These are phyloP conservation scores for Euspilapteryx auroguttella DNA, from an alignment of 2,888 invertebrate genomes.

Conservation along the genomic window DNA sequence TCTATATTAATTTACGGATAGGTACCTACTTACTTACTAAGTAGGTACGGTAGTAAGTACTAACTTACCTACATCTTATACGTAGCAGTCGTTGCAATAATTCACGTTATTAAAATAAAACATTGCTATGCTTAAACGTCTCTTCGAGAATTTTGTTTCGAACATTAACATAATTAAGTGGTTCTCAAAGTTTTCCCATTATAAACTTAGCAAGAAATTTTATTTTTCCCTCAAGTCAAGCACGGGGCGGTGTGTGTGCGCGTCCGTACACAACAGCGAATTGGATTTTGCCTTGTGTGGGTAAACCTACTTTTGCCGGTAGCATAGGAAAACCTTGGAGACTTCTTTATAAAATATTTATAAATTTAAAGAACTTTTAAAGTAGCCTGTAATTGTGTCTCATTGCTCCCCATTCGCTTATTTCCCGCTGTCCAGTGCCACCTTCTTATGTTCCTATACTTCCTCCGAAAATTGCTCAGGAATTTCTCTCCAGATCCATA, in stretches of 20 bases:
- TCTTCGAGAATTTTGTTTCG: conserved; percentile 60
- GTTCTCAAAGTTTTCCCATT: conserved; percentile 63
- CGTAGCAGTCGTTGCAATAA: too few species aligned
- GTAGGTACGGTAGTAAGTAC: too few species aligned
- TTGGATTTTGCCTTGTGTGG: conserved; percentile 56
- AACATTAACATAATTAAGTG: conserved; percentile 64
- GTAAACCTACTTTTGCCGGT: conserved; percentile 56
- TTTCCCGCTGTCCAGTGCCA: too few species aligned
- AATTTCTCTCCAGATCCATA: too few species aligned
- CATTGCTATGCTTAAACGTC: conserved; percentile 42
- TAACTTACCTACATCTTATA: too few species aligned
- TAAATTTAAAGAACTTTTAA: conserved; percentile 38
- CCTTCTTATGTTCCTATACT: too few species aligned
- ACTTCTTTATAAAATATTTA: conserved; percentile 51
- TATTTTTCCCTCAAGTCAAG: conserved; percentile 61
- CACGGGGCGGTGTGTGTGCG: conserved; percentile 46
- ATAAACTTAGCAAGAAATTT: conserved; percentile 63
- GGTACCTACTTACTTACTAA: too few species aligned
- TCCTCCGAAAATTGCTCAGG: too few species aligned
- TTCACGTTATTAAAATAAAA: neutral
- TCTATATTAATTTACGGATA: too few species aligned
- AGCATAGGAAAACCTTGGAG: conserved; percentile 53
- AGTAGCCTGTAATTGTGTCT: too few species aligned
- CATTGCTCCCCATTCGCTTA: too few species aligned
- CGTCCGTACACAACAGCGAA: conserved; percentile 47